Conservation (phyloP, 2,113 vertebrate species). For the Pachypanchax playfairii region DNA sequence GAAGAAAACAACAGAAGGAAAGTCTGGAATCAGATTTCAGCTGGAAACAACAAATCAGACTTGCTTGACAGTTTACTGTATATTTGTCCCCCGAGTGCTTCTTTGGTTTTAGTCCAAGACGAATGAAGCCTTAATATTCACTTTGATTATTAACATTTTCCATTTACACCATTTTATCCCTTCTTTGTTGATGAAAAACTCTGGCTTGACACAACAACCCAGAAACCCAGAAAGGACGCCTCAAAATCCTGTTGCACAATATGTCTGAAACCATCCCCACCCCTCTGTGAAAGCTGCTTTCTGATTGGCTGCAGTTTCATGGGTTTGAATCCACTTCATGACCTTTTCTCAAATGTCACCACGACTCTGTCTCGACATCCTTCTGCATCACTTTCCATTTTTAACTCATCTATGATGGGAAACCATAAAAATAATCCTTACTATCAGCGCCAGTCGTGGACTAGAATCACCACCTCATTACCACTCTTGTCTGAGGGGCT, state of each 20-base stretch:
- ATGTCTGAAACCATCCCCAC: conserved; percentile 36
- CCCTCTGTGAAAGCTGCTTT: conserved; percentile 20
- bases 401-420: conserved; percentile 54
- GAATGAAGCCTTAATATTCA: neutral
- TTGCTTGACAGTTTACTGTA: too few species aligned
- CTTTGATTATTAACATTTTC: conserved; percentile 25
- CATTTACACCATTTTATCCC: conserved; percentile 33
- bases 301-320: conserved; percentile 39
- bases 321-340: conserved; percentile 53
- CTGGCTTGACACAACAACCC: conserved; percentile 23
- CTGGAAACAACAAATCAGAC: too few species aligned
- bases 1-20: too few species aligned
- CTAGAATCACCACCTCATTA: conserved; percentile 70
- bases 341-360: conserved; percentile 69
- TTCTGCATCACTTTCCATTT: conserved; percentile 41
- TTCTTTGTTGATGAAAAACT: conserved; percentile 12
- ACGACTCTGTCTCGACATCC: conserved; percentile 27
- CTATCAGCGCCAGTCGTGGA: conserved; percentile 47
- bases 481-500: conserved; percentile 55
- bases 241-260: conserved; percentile 60
- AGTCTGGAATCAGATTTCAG: too few species aligned
- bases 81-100: too few species aligned
- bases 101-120: neutral
- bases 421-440: conserved; percentile 68
- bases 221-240: conserved; percentile 44